Base-by-base conservation (phyloP, 2,888 invertebrate genomes). In the Eledone cirrhosa region DNA sequence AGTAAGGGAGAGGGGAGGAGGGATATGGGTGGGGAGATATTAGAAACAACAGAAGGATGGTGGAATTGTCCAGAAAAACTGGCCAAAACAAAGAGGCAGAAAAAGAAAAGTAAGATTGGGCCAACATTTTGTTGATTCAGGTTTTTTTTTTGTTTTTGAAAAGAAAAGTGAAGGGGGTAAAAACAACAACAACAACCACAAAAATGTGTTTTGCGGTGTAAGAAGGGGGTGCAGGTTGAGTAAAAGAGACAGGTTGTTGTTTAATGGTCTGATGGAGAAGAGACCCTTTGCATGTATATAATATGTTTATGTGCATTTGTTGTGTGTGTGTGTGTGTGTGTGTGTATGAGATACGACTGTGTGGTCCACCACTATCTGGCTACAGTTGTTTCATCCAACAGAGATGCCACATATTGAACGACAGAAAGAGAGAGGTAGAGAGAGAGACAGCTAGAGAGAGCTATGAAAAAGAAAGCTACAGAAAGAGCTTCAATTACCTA, bases 301-400 rank as follows among this genome's bases (percentile, higher is more conserved):
- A 7, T 33, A 33, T 33, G 33, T 33, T 8, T 33, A 33, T 33
- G 33, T 33, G 33, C 33, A 8, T 33, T 33, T 8, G 3, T 33
- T 22, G 19, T 22, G n/a, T 27, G 11, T 33, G 69, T 63, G 8
- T n/a, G 19, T n/a, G 63, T 5, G 19, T 0, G 14, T n/a, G 63
- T n/a, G 63, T 63, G 31, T n/a, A n/a, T 31, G 29, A 16, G 31
- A 72, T 72, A 72, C 41, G 72, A 72, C 72, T 72, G 72, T 72
- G 72, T 72, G 72, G 72, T 41, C 72, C n/a, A 41, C 72, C 72
- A 72, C 72, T 72, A 41, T 41, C 24, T 72, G 72, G 72, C 72
- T 72, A 72, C 41, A 41, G 41, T 41, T 41, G 11, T 41, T 41
- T 41, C 41, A 41, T 41, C 41, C 41, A 41, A 41, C 41, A 41